Evolutionary conservation across 37 sponge, comb jelly and placozoan genomes (phyloP).

Genomic region (Tethya wilhelma): DNA sequence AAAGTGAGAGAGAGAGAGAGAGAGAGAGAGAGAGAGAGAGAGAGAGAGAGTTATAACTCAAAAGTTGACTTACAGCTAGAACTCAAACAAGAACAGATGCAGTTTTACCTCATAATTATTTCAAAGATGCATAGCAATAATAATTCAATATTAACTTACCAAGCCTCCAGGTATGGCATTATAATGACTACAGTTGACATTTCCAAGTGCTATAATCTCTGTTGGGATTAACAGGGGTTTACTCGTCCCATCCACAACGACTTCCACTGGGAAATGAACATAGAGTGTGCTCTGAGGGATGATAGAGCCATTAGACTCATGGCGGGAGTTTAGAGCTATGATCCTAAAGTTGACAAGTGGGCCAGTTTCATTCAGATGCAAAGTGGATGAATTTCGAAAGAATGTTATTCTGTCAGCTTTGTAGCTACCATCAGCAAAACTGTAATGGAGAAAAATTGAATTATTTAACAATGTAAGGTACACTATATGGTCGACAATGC

Average conservation of each 20-base stretch:
- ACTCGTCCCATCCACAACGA: not conserved
- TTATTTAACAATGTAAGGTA: not conserved
- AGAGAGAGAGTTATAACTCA: too few species aligned
- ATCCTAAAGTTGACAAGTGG: constrained; percentile 11
- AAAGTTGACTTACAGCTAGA: too few species aligned
- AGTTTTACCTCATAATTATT: not conserved
- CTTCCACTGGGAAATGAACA: constrained; percentile 21
- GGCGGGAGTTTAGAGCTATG: not conserved
- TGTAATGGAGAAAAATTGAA: not conserved
- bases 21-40: not conserved
- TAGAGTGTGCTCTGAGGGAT: constrained; percentile 25
- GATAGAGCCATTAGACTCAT: constrained; percentile 12
- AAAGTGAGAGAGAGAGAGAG: not conserved
- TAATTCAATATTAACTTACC: constrained; percentile 8
- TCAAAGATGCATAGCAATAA: not conserved
- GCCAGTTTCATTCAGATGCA: constrained; percentile 20
- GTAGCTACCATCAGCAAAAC: constrained; percentile 1
- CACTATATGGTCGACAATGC: too few species aligned
- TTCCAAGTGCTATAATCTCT: not conserved
- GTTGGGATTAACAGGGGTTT: constrained; percentile 22
- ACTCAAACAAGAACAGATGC: too few species aligned
- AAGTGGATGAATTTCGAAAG: not conserved
- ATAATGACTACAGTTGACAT: constrained; percentile 37
- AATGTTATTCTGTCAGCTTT: constrained; percentile 2
- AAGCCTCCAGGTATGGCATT: constrained; percentile 16